A percentile compares a stretch with the other conserved stretches of the same genome.
Evolutionary conservation across 1,140 invertebrate species (phyloP).

Genomic region (Chironomus striatipennis): DNA sequence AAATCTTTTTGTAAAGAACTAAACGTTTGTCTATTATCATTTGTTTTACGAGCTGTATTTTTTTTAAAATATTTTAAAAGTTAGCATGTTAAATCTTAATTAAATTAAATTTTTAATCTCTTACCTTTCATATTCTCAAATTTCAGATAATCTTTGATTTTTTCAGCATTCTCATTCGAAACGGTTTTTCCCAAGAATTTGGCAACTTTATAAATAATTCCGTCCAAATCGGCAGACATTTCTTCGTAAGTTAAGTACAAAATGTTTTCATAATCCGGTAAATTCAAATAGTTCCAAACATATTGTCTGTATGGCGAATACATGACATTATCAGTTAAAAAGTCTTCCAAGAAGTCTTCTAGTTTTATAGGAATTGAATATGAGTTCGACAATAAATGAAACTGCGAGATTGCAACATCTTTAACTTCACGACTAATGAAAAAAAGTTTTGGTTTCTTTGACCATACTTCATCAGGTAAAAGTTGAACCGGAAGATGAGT

Average conservation of each 20-base stretch:
- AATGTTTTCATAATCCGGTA: background rate
- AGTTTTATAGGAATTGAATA: too few species aligned
- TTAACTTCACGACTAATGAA: background rate
- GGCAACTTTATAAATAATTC: background rate
- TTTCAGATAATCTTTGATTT: too few species aligned
- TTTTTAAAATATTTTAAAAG: too few species aligned
- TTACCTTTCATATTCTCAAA: too few species aligned
- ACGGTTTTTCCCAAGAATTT: background rate
- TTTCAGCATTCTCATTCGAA: too few species aligned
- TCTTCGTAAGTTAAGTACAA: background rate
- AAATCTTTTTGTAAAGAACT: too few species aligned
- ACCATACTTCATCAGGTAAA: background rate
- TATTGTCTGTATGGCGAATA: background rate
- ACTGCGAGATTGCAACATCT: background rate
- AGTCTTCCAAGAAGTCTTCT: background rate
- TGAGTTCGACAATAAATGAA: too few species aligned
- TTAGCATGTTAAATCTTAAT: too few species aligned
- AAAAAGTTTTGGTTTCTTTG: background rate
- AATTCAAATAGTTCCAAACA: background rate
- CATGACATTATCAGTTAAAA: background rate
- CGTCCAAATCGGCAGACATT: background rate
- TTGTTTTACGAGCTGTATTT: too few species aligned
- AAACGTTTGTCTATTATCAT: too few species aligned
- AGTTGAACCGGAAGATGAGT: slow-evolving; percentile 1
- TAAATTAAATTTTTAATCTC: too few species aligned